Conservation (phyloP, 1,140 invertebrate species). For the Babylonia areolata region DNA sequence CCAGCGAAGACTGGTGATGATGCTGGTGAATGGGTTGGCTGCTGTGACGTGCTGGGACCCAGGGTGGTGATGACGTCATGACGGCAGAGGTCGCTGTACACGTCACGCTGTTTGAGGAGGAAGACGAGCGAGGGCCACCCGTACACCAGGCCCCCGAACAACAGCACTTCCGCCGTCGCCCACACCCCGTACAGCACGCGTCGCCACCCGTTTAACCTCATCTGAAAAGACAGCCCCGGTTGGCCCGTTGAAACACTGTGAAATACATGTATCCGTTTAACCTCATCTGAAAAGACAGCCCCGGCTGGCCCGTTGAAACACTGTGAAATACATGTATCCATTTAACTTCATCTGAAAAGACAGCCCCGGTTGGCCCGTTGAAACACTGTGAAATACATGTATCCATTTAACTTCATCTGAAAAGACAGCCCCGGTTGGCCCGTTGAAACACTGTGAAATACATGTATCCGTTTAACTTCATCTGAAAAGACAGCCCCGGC, state of each 20-base stretch:
- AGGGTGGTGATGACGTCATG: background rate
- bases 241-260: background rate
- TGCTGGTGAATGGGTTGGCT: background rate
- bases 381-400: too few relatives aligned
- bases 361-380: too few relatives aligned
- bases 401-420: too few relatives aligned
- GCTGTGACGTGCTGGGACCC: background rate
- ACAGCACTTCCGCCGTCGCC: slow-evolving; percentile 50
- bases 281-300: background rate
- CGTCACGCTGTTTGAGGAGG: slow-evolving; percentile 48
- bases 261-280: background rate
- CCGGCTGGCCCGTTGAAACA: background rate
- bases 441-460: too few relatives aligned
- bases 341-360: background rate
- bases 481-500: too few relatives aligned
- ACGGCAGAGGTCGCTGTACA: background rate
- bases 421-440: too few relatives aligned
- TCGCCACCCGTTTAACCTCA: background rate
- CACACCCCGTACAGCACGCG: slow-evolving; percentile 32
- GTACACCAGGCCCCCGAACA: slow-evolving; percentile 54
- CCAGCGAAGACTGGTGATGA: background rate
- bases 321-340: background rate
- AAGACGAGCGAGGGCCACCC: slow-evolving; percentile 60
- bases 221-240: background rate
- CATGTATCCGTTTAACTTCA: too few relatives aligned